Evolutionary conservation across 2,113 vertebrate species (phyloP), one percentile per base, ranked within the genome.

Genomic region (Callopanchax toddi): DNA sequence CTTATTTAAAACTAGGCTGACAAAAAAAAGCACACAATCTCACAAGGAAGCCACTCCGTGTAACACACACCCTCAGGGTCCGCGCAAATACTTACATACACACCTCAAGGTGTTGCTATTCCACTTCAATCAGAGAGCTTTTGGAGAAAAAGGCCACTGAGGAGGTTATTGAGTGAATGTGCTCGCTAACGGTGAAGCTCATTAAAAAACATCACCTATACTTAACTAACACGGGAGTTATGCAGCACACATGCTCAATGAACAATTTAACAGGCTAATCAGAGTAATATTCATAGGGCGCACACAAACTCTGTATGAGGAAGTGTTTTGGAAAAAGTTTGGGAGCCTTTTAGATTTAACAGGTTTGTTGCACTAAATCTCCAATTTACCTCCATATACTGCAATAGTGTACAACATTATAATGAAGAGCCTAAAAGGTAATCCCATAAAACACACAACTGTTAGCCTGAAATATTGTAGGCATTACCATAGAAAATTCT

Each of bases 51-150:
- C 10, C 52, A 50, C 1, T 54, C 63, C 52, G 20, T 68, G 26
- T 22, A 43, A 60, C 7, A 56, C 57, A 66, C 40, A 51, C 21
- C 21, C 36, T 48, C 48, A 62, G 4, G 3, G 20, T n/a, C 17
- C 3, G 23, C 17, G 45, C 60, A 42, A 26, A 20, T 15, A 44
- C 48, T 37, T 11, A 36, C 57, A 32, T 58, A 50, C 71, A 72
- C 69, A 59, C 50, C 48, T 71, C 21, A 48, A 77, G 68, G 73
- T 52, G 55, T 32, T 64, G 57, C 54, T 36, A 21, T 73, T 66
- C 60, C 67, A 71, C 79, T 82, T 79, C 71, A 84, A 70, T 81
- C 85, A 85, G 72, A 2, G 39, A 63, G 51, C 69, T 62, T 60
- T 45, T 29, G 26, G 63, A 4, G 3, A 32, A 32, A 9, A 32